Evolutionary conservation across 2,797 vertebrate genomes (phyloP), one percentile per base, ranked within the genome.

Genomic region (Ctenochaetus hawaiiensis): DNA sequence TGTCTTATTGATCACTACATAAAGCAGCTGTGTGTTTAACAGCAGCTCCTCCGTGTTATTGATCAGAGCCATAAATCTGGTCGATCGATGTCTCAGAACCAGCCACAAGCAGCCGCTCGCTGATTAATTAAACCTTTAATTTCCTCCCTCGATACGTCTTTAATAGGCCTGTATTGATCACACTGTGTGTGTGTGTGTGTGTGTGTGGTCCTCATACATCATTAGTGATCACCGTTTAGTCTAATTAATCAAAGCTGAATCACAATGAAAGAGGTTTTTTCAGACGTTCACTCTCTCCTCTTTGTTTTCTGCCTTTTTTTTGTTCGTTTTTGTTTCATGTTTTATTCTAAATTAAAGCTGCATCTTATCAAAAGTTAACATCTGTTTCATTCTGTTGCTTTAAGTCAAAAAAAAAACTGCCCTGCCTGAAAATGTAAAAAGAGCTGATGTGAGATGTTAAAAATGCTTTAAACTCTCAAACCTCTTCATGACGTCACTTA

Each of bases 61-160:
- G 80, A 84, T 80, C 44, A 22, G 63, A 47, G 20, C 20, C 71
- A 18, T 75, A 30, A 77, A 75, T 73, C 49, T 57, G 54, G 17
- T 45, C 37, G 23, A 45, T 52, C 44, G 37, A n/a, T 8, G 13
- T 44, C 39, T 14, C 17, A 1, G 13, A 53, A 63, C 13, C 17
- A 39, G 41, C 12, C 2, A 12, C 58, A 53, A 63, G 12, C 17
- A 39, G 41, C 12, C 2, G 16, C 58, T 23, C 8, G 17, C 75
- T 76, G 75, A 77, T 78, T 81, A 67, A 76, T 87, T 76, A 73
- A 49, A 83, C 58, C 69, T 85, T 75, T 83, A 73, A 87, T 83
- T 81, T 83, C 80, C 74, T 75, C 77, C 44, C 26, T 72, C 64
- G 2, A 85, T 82, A 48, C 22, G 43, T 22, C 68, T 48, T 65